phyloP scores from a whole-genome alignment of 2,113 vertebrate genomes.

The Burhinus bistriatus region DNA sequence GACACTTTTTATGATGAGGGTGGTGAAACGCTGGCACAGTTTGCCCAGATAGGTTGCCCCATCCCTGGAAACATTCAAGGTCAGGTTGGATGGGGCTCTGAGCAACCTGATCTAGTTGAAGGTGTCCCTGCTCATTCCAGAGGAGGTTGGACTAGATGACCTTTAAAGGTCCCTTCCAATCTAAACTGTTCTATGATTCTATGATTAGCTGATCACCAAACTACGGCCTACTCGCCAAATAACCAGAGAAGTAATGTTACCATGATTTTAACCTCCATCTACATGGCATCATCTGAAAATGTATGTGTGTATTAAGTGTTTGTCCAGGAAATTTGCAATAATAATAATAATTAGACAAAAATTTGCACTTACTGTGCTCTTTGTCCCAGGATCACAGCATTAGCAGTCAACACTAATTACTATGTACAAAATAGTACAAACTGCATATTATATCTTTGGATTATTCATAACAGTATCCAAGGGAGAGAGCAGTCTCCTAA shows the following conservation, averaged over 20 bases:
- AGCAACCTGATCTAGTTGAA: background rate
- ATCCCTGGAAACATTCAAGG: background rate
- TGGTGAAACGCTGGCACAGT: background rate
- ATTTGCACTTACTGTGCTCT: background rate
- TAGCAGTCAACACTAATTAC: background rate
- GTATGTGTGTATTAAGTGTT: background rate
- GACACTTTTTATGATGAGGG: no score
- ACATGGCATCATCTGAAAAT: background rate
- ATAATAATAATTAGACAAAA: background rate
- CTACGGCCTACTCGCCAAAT: background rate
- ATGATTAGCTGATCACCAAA: background rate
- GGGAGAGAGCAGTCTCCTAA: background rate
- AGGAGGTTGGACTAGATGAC: background rate
- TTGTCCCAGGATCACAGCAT: background rate
- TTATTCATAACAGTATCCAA: background rate
- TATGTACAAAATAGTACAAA: background rate
- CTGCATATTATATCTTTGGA: background rate
- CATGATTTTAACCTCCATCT: background rate
- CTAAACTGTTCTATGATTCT: background rate
- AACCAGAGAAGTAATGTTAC: background rate
- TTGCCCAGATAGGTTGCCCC: background rate
- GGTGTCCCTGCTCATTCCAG: background rate
- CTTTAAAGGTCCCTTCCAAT: background rate
- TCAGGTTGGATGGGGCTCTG: background rate
- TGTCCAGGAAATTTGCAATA: background rate